phyloP scores from a whole-genome alignment of 2,888 invertebrate species.

The Girardia tigrina region DNA sequence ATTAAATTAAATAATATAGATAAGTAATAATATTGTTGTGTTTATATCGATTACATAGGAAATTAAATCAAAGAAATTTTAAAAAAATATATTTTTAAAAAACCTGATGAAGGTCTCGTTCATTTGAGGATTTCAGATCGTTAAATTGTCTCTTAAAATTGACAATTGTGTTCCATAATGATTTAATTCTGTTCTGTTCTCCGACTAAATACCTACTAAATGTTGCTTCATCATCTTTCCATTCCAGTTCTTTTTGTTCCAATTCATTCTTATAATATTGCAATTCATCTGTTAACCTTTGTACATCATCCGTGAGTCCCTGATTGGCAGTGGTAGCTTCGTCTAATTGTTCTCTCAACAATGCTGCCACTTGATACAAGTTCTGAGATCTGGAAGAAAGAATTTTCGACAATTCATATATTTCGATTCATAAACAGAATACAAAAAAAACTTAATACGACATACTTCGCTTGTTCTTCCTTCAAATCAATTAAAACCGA shows the following conservation, averaged over 20 bases:
- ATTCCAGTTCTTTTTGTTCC: slow-evolving; percentile 75
- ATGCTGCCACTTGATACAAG: slow-evolving; percentile 64
- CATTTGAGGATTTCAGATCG: slow-evolving; percentile 73
- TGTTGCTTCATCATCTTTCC: slow-evolving; percentile 82
- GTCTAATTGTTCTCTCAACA: slow-evolving; percentile 73
- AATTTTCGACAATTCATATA: too few relatives aligned
- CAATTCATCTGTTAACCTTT: slow-evolving; percentile 61
- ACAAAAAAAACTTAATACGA: neutral
- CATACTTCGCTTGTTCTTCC: neutral
- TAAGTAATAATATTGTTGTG: too few relatives aligned
- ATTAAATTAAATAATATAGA: too few relatives aligned
- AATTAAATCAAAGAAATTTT: too few relatives aligned
- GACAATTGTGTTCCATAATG: slow-evolving; percentile 81
- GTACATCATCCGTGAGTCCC: slow-evolving; percentile 72
- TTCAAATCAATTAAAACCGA: neutral
- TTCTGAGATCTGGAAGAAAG: slow-evolving; percentile 24
- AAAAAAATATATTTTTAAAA: too few relatives aligned
- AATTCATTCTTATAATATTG: slow-evolving; percentile 72
- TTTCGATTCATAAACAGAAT: neutral
- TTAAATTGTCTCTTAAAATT: slow-evolving; percentile 73
- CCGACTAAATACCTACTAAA: slow-evolving; percentile 86
- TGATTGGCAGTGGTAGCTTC: slow-evolving; percentile 82
- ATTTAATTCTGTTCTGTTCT: slow-evolving; percentile 74
- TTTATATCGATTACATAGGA: too few relatives aligned
- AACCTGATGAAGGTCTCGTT: slow-evolving; percentile 64